Evolutionary conservation across 2,888 invertebrate species (phyloP).

Genomic region (Quadroppia sp.): DNA sequence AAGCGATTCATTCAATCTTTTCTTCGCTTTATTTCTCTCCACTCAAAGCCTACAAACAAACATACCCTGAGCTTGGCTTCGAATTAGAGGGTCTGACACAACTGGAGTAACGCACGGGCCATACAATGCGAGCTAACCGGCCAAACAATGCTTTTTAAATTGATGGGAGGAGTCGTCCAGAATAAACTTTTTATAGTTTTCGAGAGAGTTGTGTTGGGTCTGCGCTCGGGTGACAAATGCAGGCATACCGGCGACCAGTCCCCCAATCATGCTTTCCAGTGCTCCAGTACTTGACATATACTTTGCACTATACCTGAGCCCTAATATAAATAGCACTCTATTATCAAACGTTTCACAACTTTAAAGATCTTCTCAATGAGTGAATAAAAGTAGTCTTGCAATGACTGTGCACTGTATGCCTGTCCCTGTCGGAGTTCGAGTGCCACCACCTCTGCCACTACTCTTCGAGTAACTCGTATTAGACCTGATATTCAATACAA

Average conservation of each 20-base stretch:
- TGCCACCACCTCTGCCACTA: neutral
- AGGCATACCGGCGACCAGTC: neutral
- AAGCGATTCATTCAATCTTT: slow-evolving; percentile 14
- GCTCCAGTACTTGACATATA: neutral
- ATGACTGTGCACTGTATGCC: neutral
- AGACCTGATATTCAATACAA: neutral
- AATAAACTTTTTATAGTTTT: slow-evolving; percentile 18
- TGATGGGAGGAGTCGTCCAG: slow-evolving; percentile 19
- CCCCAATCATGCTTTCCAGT: neutral
- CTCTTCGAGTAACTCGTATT: neutral
- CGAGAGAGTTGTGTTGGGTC: neutral
- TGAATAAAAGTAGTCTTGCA: neutral
- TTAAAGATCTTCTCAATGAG: slow-evolving; percentile 3
- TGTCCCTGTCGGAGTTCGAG: neutral
- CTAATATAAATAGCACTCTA: slow-evolving; percentile 13
- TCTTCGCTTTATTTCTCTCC: neutral
- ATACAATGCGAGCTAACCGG: neutral
- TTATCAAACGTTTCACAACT: neutral
- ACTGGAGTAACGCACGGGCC: neutral
- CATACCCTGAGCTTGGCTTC: neutral
- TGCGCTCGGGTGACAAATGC: neutral
- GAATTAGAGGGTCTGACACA: slow-evolving; percentile 5
- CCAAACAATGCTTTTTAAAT: slow-evolving; percentile 25
- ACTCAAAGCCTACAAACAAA: neutral
- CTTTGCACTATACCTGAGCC: neutral